phyloP scores from a whole-genome alignment of 2,113 vertebrate genomes.

The Corythaixoides concolor region DNA sequence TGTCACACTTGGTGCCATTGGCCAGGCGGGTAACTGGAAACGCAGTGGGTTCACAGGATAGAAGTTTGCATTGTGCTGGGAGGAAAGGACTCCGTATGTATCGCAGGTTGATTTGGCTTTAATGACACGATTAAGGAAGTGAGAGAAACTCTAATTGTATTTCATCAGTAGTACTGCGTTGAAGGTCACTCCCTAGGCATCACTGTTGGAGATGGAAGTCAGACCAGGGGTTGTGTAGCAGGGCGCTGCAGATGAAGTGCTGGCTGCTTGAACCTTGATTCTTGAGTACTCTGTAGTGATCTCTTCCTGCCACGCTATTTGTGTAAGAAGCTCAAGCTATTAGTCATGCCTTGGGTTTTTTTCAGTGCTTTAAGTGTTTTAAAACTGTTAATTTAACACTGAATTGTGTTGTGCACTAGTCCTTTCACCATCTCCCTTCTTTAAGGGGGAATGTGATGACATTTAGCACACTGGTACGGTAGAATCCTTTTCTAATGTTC shows the following conservation, averaged over 20 bases:
- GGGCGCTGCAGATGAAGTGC: background rate
- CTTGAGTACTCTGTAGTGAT: background rate
- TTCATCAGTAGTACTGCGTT: background rate
- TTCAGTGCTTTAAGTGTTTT: background rate
- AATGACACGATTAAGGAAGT: background rate
- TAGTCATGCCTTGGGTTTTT: background rate
- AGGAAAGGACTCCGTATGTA: background rate
- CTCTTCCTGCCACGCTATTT: background rate
- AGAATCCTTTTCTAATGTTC: background rate
- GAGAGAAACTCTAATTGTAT: background rate
- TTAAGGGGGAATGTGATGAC: background rate
- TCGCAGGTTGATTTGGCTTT: background rate
- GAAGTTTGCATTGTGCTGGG: background rate
- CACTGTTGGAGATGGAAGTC: background rate
- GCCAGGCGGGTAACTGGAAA: accelerated
- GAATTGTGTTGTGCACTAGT: background rate
- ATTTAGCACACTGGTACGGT: background rate
- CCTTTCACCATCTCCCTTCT: background rate
- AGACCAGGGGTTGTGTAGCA: background rate
- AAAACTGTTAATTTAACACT: background rate
- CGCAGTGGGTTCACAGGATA: background rate
- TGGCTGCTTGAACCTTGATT: background rate
- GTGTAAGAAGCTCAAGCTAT: background rate
- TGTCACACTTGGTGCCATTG: background rate
- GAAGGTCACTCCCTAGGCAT: background rate